These are phyloP conservation scores for Oenanthe oenanthe DNA, from an alignment of 2,113 vertebrate genomes.

Conservation along the genomic window DNA sequence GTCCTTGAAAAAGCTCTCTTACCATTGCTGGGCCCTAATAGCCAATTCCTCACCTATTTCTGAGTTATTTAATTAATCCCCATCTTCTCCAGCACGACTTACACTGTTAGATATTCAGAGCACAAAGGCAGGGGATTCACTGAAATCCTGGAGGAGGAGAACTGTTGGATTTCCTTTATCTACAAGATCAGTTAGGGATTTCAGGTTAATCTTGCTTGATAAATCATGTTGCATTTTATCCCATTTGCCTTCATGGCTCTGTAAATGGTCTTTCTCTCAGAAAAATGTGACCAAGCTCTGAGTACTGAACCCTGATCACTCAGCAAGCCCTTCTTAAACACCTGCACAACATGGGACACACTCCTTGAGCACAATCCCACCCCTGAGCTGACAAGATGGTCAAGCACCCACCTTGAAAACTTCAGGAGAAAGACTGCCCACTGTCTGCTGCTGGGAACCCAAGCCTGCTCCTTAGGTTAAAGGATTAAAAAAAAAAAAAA, in stretches of 20 bases:
- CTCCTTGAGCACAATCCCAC: no score
- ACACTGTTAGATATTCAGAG: not conserved
- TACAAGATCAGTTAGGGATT: conserved; percentile 28
- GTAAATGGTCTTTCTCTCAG: not conserved
- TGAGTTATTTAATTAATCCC: not conserved
- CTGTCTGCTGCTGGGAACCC: not conserved
- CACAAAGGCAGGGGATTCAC: not conserved
- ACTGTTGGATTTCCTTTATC: conserved; percentile 36
- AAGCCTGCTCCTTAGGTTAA: not conserved
- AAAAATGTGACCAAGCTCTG: not conserved
- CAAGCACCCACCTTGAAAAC: not conserved
- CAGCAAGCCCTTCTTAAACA: not conserved
- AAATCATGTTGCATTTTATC: conserved; percentile 25
- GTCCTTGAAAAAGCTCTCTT: not conserved
- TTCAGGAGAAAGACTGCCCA: not conserved
- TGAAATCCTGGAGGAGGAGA: not conserved
- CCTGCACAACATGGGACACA: accelerated
- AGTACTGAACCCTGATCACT: not conserved
- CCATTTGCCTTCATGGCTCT: not conserved
- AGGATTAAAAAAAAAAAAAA: no score
- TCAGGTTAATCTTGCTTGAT: conserved; percentile 22
- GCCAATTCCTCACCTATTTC: not conserved
- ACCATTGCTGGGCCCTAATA: not conserved
- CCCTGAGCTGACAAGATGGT: not conserved
- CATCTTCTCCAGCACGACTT: not conserved